Base-by-base conservation (phyloP, 2,113 vertebrate species). In the Esox niger region DNA sequence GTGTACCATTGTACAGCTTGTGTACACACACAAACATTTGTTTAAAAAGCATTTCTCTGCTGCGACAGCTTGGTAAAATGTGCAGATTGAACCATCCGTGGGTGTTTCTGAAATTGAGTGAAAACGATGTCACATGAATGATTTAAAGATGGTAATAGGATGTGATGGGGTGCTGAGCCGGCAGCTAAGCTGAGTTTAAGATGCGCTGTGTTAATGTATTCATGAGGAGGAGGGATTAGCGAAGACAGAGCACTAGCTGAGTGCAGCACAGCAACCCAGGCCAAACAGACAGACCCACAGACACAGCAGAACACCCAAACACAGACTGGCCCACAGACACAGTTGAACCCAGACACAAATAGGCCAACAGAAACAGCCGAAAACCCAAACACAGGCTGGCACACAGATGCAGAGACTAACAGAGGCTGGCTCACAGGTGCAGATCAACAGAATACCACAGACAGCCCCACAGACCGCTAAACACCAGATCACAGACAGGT, bases 111-210 rank as follows among this genome's bases (percentile, higher is more conserved):
- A 88, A 88, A 88, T 84, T 79, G 86, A 88, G 89, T 88, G 87
- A 90, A 90, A 90, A 89, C 86, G 86, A 88, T 91, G 89, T 91
- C 89, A 91, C 85, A 88, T 92, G 90, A 92, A 91, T 91, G 90
- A 91, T 91, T 90, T 91, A 91, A 89, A 91, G 88, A 87, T 76
- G 87, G 88, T 91, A 91, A 92, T 91, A 92, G 91, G 91, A 92
- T 92, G 90, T 90, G 90, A 89, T 91, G 89, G 89, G 89, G 88
- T 80, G 83, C 88, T 86, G 89, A 91, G 90, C 88, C 86, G 82
- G 76, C 77, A 87, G 87, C 88, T 91, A 89, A 92, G 81, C 87
- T 79, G 82, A 87, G 84, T 90, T 88, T 86, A 87, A 90, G 89
- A 89, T 86, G 80, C 87, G 80, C 74, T 72, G 75, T 73, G 81